Evolutionary conservation across 2,797 vertebrate species (phyloP).

Genomic region (Tiaroga cobitis): DNA sequence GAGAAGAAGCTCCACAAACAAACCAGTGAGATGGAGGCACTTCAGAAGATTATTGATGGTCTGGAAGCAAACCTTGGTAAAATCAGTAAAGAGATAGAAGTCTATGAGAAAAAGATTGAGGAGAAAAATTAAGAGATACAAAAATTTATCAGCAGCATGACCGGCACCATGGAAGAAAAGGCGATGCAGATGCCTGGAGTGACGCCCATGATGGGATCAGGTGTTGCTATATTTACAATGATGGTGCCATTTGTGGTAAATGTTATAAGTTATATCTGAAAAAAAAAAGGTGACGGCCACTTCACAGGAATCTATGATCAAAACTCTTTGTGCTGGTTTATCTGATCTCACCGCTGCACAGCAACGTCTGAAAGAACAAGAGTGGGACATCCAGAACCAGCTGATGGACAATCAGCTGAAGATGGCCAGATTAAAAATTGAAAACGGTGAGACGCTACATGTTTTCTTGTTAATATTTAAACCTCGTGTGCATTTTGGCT

Average conservation of each 20-base stretch:
- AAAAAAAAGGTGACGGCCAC: neutral
- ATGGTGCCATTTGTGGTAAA: neutral
- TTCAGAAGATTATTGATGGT: neutral
- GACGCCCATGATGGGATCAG: neutral
- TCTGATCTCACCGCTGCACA: too few relatives aligned
- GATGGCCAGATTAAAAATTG: neutral
- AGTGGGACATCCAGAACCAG: constrained; percentile 8
- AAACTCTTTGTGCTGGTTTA: neutral
- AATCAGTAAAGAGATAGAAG: accelerated
- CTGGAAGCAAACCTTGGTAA: neutral
- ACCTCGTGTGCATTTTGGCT: neutral
- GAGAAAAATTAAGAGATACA: neutral
- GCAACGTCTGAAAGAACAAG: neutral
- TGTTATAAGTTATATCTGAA: neutral
- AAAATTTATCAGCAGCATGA: neutral
- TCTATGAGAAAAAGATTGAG: neutral
- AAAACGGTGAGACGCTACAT: neutral
- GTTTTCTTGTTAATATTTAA: neutral
- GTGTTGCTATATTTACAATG: neutral
- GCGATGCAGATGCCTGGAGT: neutral
- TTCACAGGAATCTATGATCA: neutral
- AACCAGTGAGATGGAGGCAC: neutral
- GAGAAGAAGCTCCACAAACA: neutral
- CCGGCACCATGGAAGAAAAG: neutral
- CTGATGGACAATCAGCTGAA: neutral